Conservation (phyloP, 2,888 invertebrate genomes). For the Brassicogethes aeneus region DNA sequence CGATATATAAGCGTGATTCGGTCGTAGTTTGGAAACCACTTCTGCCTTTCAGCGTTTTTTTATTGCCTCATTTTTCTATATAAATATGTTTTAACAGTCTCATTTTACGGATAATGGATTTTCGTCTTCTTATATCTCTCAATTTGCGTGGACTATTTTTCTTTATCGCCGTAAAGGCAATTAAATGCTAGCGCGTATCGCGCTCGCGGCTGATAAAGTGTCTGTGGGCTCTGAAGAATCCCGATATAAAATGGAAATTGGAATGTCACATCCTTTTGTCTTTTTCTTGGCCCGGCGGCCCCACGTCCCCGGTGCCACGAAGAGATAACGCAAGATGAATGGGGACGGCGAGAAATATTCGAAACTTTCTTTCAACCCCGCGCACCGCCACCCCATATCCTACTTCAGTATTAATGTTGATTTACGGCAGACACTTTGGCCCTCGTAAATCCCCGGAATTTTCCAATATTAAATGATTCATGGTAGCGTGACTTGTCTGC, state of each 20-base stretch:
- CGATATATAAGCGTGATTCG: no score
- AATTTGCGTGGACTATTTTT: no score
- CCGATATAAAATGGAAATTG: slow-evolving; percentile 42
- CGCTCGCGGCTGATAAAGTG: slow-evolving; percentile 28
- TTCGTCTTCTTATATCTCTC: no score
- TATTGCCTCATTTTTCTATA: no score
- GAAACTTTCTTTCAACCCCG: slow-evolving; percentile 35
- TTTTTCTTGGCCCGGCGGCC: slow-evolving; percentile 25
- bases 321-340: slow-evolving; percentile 40
- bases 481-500: slow-evolving; percentile 24
- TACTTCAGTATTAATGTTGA: slow-evolving; percentile 29
- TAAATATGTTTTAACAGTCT: no score
- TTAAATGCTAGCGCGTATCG: slow-evolving; percentile 22
- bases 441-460: slow-evolving; percentile 21
- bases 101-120: no score
- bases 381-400: slow-evolving; percentile 28
- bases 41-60: no score
- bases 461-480: slow-evolving; percentile 28
- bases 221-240: slow-evolving; percentile 30
- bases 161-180: slow-evolving; percentile 20
- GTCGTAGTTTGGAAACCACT: no score
- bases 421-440: no score
- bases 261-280: slow-evolving; percentile 42
- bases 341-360: slow-evolving; percentile 37
- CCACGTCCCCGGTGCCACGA: slow-evolving; percentile 33